These are phyloP conservation scores for Aradophagus sp. DNA, from an alignment of 1,140 invertebrate species.

Conservation along the genomic window DNA sequence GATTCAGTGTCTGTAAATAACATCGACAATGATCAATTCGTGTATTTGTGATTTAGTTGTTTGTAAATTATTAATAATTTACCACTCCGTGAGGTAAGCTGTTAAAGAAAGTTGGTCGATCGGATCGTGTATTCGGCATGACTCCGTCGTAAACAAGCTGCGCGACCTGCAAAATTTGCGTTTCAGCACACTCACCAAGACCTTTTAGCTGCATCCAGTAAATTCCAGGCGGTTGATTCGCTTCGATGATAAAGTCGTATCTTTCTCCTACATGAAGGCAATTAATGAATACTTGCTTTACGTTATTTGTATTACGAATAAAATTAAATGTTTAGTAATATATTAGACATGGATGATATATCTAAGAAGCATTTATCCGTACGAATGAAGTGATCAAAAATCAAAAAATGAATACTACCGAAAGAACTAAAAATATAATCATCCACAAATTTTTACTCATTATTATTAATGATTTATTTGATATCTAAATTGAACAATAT, in stretches of 20 bases:
- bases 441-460: no score
- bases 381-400: no score
- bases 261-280: slow-evolving; percentile 78
- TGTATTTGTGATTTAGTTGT: no score
- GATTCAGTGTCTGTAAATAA: slow-evolving; percentile 81
- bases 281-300: no score
- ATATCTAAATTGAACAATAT: background rate
- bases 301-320: no score
- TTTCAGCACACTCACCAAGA: slow-evolving; percentile 71
- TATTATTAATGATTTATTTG: no score
- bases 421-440: background rate
- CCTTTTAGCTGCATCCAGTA: slow-evolving; percentile 77
- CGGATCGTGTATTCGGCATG: background rate
- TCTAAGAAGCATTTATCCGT: no score
- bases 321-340: no score
- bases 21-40: no score
- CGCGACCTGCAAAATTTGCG: slow-evolving; percentile 42
- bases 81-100: slow-evolving; percentile 33
- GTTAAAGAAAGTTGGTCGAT: slow-evolving; percentile 26
- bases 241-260: slow-evolving; percentile 78
- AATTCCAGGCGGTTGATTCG: slow-evolving; percentile 71
- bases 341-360: no score
- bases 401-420: background rate
- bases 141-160: slow-evolving; percentile 29
- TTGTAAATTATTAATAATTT: no score